These are phyloP conservation scores for Dryadula phaetusa DNA, from an alignment of 2,888 invertebrate species.

Conservation along the genomic window DNA sequence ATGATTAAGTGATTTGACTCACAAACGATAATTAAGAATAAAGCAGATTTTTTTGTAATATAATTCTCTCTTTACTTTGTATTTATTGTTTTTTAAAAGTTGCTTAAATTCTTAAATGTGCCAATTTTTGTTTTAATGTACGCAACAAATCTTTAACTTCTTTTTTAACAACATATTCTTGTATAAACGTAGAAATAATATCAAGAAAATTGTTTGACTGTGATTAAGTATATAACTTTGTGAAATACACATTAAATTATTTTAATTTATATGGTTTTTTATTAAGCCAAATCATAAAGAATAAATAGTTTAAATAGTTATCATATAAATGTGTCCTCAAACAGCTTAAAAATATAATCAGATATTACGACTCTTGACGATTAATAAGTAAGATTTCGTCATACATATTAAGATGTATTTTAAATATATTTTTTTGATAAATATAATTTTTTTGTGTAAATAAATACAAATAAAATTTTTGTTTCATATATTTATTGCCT, in stretches of 20 bases:
- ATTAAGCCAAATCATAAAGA: neutral
- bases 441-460: too few relatives aligned
- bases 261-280: constrained; percentile 46
- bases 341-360: neutral
- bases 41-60: too few relatives aligned
- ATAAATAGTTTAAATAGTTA: neutral
- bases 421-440: too few relatives aligned
- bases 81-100: too few relatives aligned
- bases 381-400: too few relatives aligned
- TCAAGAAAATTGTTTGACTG: constrained; percentile 53
- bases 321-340: neutral
- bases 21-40: neutral
- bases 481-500: too few relatives aligned
- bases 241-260: constrained; percentile 57
- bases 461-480: too few relatives aligned
- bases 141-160: neutral
- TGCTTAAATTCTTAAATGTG: too few relatives aligned
- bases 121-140: neutral
- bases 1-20: neutral
- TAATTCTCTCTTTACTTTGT: too few relatives aligned
- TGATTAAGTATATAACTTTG: constrained; percentile 54
- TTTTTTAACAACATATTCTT: neutral
- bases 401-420: too few relatives aligned
- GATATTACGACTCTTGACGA: too few relatives aligned
- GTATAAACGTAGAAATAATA: neutral